Conservation (phyloP, 2,797 vertebrate species). For the Sebastes hopkinsi region DNA sequence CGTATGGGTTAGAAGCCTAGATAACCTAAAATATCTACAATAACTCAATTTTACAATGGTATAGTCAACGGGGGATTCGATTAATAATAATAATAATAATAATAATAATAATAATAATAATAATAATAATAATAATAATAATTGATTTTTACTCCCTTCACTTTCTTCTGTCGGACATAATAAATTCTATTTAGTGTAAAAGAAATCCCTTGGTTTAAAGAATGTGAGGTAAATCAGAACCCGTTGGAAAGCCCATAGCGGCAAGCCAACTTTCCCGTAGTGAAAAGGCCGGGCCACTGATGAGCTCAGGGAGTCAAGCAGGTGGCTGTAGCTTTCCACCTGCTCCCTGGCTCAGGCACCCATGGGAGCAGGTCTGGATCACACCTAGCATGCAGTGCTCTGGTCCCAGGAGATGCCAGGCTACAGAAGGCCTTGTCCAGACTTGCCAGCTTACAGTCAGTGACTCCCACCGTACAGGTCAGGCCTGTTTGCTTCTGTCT, state of each 20-base stretch:
- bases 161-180: background rate
- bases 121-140: background rate
- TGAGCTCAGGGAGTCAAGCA: conserved; percentile 54
- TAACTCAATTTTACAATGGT: background rate
- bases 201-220: conserved; percentile 10
- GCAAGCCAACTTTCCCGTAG: background rate
- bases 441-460: conserved; percentile 74
- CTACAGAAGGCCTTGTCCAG: conserved; percentile 71
- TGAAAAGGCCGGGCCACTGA: conserved; percentile 33
- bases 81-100: background rate
- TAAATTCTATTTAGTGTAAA: background rate
- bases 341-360: conserved; percentile 58
- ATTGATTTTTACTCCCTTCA: background rate
- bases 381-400: conserved; percentile 39
- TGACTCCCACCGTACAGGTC: conserved; percentile 76
- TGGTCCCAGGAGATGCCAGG: conserved; percentile 50
- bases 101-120: no score
- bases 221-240: conserved; percentile 63
- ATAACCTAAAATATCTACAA: background rate
- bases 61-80: background rate
- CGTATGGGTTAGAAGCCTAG: background rate
- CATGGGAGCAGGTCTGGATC: conserved; percentile 54
- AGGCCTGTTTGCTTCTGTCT: conserved; percentile 75
- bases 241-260: conserved; percentile 35
- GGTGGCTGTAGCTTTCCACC: conserved; percentile 56